Base-by-base conservation (phyloP, 2,888 invertebrate species). In the Zhengitettix transpicula region DNA sequence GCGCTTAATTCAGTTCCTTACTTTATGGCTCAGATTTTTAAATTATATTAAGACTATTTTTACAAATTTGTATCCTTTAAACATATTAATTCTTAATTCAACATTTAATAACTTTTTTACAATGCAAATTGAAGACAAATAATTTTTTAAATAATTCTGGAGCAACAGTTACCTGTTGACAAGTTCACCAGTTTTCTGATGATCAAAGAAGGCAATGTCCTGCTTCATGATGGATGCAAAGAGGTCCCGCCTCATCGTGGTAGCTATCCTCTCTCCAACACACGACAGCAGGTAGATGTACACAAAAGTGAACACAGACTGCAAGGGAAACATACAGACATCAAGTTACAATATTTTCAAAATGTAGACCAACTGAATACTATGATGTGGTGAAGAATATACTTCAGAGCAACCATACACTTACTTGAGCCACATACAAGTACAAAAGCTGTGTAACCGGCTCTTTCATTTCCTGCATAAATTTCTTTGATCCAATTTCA, bases 181-280 rank as follows among this genome's bases (percentile, higher is more conserved):
- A 54, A 97, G 80, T 73, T 96, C 96, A 0, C 96, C 96, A 0
- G 93, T 93, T 68, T 91, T 83, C 71, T 92, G 87, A 66, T 79
- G 77, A 72, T 97, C 96, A 73, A 93, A 97, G 73, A 97, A 97
- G 10, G 83, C 79, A 69, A 96, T 84, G 67, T 97, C 91, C 72
- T 96, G 94, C 64, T 80, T 78, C 10, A 96, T 75, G 58, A 96
- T 84, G 7, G 90, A 85, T 59, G 81, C 75, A 75, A 95, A 96
- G 40, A 96, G 76, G 66, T 88, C 85, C 63, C 82, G 82, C 62
- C 90, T 85, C 76, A 98, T 81, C 61, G 85, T 80, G 11, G 81
- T 79, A 0, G 95, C 93, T 62, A 96, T 82, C 67, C 82, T 80
- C 74, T 98, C 97, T 0, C 97, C 97, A 55, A 95, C 82, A 69